These are phyloP conservation scores for Diphyllodes magnificus DNA, from an alignment of 2,113 vertebrate species.

Conservation along the genomic window DNA sequence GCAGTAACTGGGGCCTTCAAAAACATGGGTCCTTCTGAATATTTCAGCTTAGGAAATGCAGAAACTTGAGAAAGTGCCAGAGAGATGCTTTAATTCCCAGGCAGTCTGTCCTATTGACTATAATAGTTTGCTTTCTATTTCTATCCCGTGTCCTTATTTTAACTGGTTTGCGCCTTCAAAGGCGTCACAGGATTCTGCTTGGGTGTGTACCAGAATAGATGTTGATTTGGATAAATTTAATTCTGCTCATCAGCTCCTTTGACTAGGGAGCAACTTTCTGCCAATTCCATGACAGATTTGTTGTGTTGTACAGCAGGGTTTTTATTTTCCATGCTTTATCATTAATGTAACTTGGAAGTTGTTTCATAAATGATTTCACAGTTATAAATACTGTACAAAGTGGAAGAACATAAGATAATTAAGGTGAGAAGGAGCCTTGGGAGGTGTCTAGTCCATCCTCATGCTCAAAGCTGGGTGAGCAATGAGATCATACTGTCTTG, in stretches of 20 bases:
- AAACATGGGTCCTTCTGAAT: not conserved
- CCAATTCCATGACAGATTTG: not conserved
- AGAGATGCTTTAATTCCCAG: slow-evolving; percentile 8
- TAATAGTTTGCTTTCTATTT: slow-evolving; percentile 43
- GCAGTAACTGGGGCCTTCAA: not conserved
- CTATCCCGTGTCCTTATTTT: not conserved
- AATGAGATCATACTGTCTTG: not conserved
- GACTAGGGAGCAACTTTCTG: slow-evolving; percentile 27
- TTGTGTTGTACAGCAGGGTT: not conserved
- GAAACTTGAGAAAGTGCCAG: not conserved
- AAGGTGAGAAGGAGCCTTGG: not conserved
- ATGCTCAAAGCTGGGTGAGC: not conserved
- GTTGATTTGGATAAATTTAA: slow-evolving; percentile 42
- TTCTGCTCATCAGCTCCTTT: slow-evolving; percentile 56
- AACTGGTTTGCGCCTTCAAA: slow-evolving; percentile 28
- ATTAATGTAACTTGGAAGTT: not conserved
- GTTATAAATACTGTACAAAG: not conserved
- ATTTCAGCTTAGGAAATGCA: not conserved
- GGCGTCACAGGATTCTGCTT: slow-evolving; percentile 28
- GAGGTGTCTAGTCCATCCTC: not conserved
- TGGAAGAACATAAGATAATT: not conserved
- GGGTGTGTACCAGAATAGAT: slow-evolving; percentile 38
- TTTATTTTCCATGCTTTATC: not conserved
- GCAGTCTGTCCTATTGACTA: slow-evolving; percentile 25
- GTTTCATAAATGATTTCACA: not conserved